These are phyloP conservation scores for Triops longicaudatus DNA, from an alignment of 1,140 invertebrate species.

Conservation along the genomic window DNA sequence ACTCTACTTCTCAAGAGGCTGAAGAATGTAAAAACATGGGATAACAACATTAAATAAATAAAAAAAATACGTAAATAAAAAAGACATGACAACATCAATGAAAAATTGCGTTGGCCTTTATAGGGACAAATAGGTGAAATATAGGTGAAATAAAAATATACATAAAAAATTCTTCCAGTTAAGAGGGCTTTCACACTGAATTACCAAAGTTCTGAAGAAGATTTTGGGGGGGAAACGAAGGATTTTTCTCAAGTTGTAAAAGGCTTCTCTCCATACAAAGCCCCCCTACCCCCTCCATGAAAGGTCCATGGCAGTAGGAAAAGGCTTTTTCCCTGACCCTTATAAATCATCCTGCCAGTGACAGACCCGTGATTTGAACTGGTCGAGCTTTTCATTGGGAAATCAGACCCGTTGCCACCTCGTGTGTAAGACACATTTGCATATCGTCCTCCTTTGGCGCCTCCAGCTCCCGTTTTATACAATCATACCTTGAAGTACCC, in stretches of 20 bases:
- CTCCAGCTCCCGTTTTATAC: neutral
- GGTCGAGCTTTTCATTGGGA: constrained; percentile 11
- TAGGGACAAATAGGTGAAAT: too few relatives aligned
- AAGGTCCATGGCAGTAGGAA: neutral
- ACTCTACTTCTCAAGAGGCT: too few relatives aligned
- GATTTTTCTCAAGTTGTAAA: constrained; percentile 9
- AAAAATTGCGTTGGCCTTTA: too few relatives aligned
- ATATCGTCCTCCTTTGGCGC: neutral
- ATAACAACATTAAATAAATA: too few relatives aligned
- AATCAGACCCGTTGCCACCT: constrained; percentile 10
- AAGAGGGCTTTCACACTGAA: neutral
- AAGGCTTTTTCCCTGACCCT: neutral
- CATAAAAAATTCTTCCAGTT: too few relatives aligned
- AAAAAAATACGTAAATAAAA: too few relatives aligned
- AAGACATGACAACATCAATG: too few relatives aligned
- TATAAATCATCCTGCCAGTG: constrained; percentile 15
- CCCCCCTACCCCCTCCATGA: neutral
- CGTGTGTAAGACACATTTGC: constrained; percentile 7
- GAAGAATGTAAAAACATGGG: too few relatives aligned
- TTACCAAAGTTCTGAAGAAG: neutral
- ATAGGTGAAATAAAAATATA: too few relatives aligned
- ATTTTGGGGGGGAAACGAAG: neutral
- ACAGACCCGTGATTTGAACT: constrained; percentile 14
- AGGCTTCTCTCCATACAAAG: neutral
- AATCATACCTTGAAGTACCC: neutral